Conservation (phyloP, 1,140 invertebrate species). For the Alviniconcha marisindica region DNA sequence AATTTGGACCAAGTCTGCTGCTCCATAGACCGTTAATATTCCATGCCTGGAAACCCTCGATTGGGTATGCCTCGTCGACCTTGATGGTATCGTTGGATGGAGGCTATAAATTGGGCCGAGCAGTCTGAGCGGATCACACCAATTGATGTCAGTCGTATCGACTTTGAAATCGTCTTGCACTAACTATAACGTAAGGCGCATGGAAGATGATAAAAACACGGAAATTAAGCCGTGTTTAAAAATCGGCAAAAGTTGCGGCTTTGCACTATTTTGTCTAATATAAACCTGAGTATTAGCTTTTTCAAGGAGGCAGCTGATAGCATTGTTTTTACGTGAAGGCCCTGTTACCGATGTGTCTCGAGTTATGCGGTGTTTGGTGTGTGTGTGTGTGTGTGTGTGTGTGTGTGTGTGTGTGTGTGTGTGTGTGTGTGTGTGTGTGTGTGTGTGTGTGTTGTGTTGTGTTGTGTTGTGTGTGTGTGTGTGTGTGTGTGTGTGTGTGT, state of each 20-base stretch:
- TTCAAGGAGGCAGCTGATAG: background rate
- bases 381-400: constrained; percentile 9
- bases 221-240: background rate
- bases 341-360: background rate
- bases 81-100: background rate
- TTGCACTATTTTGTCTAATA: background rate
- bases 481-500: constrained; percentile 5
- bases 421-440: constrained; percentile 17
- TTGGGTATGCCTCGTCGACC: background rate
- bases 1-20: constrained; percentile 7
- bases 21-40: background rate
- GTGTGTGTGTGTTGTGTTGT: too few species aligned
- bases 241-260: background rate
- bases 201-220: background rate
- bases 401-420: background rate
- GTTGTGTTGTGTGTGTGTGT: too few species aligned
- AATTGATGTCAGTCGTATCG: background rate
- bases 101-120: background rate
- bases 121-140: background rate
- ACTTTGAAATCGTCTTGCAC: background rate
- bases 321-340: background rate
- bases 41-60: background rate
- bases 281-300: background rate
- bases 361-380: background rate
- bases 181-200: background rate